Evolutionary conservation across 2,113 vertebrate genomes (phyloP), one percentile per base, ranked within the genome.

Genomic region (Ictalurus furcatus): DNA sequence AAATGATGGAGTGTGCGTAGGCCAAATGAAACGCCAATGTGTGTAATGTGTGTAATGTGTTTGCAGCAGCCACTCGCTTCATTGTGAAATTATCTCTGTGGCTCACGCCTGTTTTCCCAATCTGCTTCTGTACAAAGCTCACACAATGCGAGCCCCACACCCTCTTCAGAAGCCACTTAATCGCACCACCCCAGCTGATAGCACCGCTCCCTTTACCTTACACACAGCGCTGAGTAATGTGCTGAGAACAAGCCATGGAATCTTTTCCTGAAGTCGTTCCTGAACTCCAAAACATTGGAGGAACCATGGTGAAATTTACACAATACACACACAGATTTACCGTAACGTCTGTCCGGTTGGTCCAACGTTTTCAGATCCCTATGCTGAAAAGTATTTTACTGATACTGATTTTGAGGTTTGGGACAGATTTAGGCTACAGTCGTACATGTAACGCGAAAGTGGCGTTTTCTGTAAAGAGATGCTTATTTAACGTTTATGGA

Each of bases 101-200:
- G 81, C 56, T 86, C 87, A 91, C 89, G 89, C 91, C 91, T 89
- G 91, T 89, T 88, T 91, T 92, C 88, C 84, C 82, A 91, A 85
- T 84, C 79, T 37, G 52, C 65, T 78, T 71, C 84, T 84, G 86
- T 87, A 87, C 73, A 74, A 83, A 76, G 82, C 81, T 65, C 69
- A 84, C 84, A 86, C 85, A 90, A 88, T 82, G 84, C 71, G 48
- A 76, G 76, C 90, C 90, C 89, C 89, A 88, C 89, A 88, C 90
- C 92, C 88, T 87, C 76, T 90, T 86, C 65, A 88, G 74, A 89
- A 87, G 85, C 86, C 74, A 87, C 89, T 92, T 92, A 92, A 92
- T 90, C 85, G 67, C 44, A 73, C 85, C 63, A 69, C 65, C 76
- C 81, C 84, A 25, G 17, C 82, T 84, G 83, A 87, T 88, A 74